Evolutionary conservation across 2,888 invertebrate species (phyloP), one percentile per base, ranked within the genome.

Genomic region (Oscheius onirici): DNA sequence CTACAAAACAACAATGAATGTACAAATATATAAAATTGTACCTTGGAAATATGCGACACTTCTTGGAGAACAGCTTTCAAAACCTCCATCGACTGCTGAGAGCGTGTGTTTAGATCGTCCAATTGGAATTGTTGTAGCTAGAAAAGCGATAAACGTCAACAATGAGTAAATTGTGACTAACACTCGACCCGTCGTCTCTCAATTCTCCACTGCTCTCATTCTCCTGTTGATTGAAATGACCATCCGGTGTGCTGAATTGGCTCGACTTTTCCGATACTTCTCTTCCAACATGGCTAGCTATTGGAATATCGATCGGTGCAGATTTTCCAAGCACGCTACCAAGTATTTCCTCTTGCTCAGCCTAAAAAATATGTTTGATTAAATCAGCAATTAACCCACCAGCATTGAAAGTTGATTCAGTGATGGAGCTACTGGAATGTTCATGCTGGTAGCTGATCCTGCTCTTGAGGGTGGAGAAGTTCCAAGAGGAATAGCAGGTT

Each of bases 241-340:
- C 78, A n/a, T 82, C 82, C 0, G 82, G 82, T n/a, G 82, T 82
- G 44, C 77, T 69, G 70, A 82, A 82, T 22, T 80, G 76, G 54
- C 76, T 81, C 10, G 66, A 71, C 26, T 66, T 71, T n/a, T 61
- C 66, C 22, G 66, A 65, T 5, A 69, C 61, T 60, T 69, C 44
- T 17, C 58, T 24, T 60, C 43, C 15, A 13, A 44, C 13, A 22
- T 43, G n/a, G 6, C 20, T 51, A 20, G 6, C 67, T 28, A 52
- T 67, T n/a, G 78, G 78, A 26, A 79, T 79, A 22, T 71, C 69
- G 57, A 79, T 79, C 11, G 78, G 78, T 26, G 78, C 78, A 22
- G 73, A 73, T 44, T 69, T 63, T 13, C 72, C 72, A 0, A 69
- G 44, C 3, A 54, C 22, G 40, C 68, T 68, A 10, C 28, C 17